Conservation (phyloP, 2,113 vertebrate genomes). For the human (Homo sapiens) region GRCh38 chr1:236971001-236971500, state of each 20-base stretch:
- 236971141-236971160: neutral
- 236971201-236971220: neutral
- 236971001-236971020: neutral
- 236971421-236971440: too few species aligned
- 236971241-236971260: neutral
- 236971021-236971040: neutral
- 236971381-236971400: too few species aligned
- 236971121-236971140: neutral
- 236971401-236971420: too few species aligned
- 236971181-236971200: rapidly evolving
- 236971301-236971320: too few species aligned
- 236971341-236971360: too few species aligned
- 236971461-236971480: neutral
- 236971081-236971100: neutral
- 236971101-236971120: neutral
- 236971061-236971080: neutral
- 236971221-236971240: neutral
- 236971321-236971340: too few species aligned
- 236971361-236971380: too few species aligned
- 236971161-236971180: neutral
- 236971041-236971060: neutral
- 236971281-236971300: neutral
- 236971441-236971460: neutral
- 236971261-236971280: neutral
- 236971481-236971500: rapidly evolving